A percentile compares a stretch with the other conserved stretches of the same genome.
phyloP scores from a whole-genome alignment of 2,113 vertebrate genomes.

The Cisticola juncidis region DNA sequence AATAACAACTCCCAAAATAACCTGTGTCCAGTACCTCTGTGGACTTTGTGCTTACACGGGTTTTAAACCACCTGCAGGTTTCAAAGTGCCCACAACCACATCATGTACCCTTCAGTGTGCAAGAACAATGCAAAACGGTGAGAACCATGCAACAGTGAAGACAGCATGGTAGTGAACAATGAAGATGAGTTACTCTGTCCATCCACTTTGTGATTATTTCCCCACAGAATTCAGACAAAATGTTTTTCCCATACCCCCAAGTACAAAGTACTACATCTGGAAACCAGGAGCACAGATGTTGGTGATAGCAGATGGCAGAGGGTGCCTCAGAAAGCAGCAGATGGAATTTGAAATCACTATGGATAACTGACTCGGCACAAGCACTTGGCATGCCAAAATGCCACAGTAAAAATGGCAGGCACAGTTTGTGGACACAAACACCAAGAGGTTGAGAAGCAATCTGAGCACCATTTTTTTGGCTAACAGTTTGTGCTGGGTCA shows the following conservation, averaged over 20 bases:
- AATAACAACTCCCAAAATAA: not conserved
- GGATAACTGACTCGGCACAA: not conserved
- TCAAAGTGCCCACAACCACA: not conserved
- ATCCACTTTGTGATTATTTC: not conserved
- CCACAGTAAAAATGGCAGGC: not conserved
- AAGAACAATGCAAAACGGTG: not conserved
- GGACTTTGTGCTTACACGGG: not conserved
- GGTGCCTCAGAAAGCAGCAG: not conserved
- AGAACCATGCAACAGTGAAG: not conserved
- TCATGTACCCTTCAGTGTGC: not conserved
- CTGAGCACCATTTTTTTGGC: not conserved
- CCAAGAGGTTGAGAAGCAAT: not conserved
- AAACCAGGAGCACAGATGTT: not conserved
- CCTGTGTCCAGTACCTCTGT: accelerated
- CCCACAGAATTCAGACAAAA: not conserved
- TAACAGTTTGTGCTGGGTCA: not conserved
- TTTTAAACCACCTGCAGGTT: conserved; percentile 40
- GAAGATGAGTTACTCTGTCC: not conserved
- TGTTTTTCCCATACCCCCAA: not conserved
- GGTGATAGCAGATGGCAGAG: not conserved
- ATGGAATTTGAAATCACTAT: not conserved
- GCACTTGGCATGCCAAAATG: not conserved
- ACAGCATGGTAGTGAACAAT: not conserved
- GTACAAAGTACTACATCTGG: conserved; percentile 4
- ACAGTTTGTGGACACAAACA: not conserved